Conservation (phyloP, 2,888 invertebrate species). For the Schrankia costaestrigalis region DNA sequence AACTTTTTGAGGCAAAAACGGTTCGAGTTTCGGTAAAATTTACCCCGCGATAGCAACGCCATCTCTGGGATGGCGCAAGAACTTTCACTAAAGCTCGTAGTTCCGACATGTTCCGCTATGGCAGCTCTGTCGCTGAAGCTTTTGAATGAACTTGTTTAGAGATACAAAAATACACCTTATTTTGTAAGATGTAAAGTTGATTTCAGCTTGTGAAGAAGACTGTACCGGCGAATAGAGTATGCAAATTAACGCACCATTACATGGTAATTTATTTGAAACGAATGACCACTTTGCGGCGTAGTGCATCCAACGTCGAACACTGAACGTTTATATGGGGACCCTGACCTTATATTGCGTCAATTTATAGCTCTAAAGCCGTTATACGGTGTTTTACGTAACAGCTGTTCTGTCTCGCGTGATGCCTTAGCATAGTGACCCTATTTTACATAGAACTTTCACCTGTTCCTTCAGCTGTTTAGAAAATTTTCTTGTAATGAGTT, state of each 20-base stretch:
- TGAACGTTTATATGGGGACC: conserved; percentile 76
- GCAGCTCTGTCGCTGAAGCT: conserved; percentile 57
- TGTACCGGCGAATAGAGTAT: conserved; percentile 61
- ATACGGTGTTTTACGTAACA: conserved; percentile 74
- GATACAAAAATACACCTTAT: conserved; percentile 40
- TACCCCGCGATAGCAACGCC: conserved; percentile 49
- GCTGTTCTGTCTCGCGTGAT: conserved; percentile 62
- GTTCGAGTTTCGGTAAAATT: conserved; percentile 18
- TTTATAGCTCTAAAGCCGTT: conserved; percentile 74
- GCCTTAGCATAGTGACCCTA: conserved; percentile 58
- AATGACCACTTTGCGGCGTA: conserved; percentile 80
- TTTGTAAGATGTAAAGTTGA: conserved; percentile 38
- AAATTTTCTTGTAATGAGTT: conserved; percentile 36
- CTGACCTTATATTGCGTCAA: conserved; percentile 79
- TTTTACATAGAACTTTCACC: conserved; percentile 67
- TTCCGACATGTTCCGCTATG: conserved; percentile 52
- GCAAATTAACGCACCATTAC: conserved; percentile 79
- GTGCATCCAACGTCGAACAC: conserved; percentile 70
- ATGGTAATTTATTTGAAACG: conserved; percentile 81
- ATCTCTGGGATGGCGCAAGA: conserved; percentile 64
- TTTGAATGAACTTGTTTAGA: conserved; percentile 64
- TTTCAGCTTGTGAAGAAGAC: conserved; percentile 39
- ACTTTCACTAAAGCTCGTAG: conserved; percentile 61
- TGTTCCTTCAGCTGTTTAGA: conserved; percentile 43
- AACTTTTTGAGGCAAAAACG: conserved; percentile 33